Percentiles rank a stretch among this genome's conserved stretches.
phyloP scores from a whole-genome alignment of 2,888 invertebrate species.

The Hydrotaea diabolus region DNA sequence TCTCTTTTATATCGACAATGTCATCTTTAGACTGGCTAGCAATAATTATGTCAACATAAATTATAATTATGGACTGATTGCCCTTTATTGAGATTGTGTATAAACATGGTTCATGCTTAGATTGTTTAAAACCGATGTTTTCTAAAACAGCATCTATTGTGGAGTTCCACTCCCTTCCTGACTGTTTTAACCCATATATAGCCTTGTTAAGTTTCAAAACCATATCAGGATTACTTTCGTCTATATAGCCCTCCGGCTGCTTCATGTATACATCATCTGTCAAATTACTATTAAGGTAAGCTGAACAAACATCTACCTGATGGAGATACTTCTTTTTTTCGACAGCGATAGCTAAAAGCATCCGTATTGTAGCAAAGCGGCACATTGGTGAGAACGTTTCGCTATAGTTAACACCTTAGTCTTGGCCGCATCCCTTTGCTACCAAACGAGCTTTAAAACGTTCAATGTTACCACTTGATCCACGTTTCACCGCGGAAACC shows the following conservation, averaged over 20 bases:
- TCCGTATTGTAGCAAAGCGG: slow-evolving; percentile 66
- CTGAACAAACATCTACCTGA: slow-evolving; percentile 67
- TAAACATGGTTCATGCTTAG: not conserved
- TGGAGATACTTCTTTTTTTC: slow-evolving; percentile 62
- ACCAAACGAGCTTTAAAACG: slow-evolving; percentile 58
- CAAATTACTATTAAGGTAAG: slow-evolving; percentile 66
- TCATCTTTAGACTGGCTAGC: slow-evolving; percentile 13
- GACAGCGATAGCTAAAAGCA: slow-evolving; percentile 63
- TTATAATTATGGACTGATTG: slow-evolving; percentile 19
- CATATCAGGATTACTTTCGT: slow-evolving; percentile 56
- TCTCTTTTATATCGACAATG: slow-evolving; percentile 28
- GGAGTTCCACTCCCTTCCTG: slow-evolving; percentile 68
- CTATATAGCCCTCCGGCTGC: slow-evolving; percentile 61
- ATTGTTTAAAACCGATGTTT: too few species aligned
- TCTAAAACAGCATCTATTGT: slow-evolving; percentile 58
- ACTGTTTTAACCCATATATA: slow-evolving; percentile 70
- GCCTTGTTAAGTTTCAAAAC: slow-evolving; percentile 68
- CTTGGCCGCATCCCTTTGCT: slow-evolving; percentile 67
- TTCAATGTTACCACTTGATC: slow-evolving; percentile 52
- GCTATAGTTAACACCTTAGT: slow-evolving; percentile 58
- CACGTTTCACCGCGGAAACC: slow-evolving; percentile 61
- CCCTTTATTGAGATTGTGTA: slow-evolving; percentile 51
- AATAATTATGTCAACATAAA: slow-evolving; percentile 53
- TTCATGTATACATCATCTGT: slow-evolving; percentile 64
- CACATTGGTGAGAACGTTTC: slow-evolving; percentile 68